Conservation (phyloP, 2,888 invertebrate genomes). For the Drosophila merina region DNA sequence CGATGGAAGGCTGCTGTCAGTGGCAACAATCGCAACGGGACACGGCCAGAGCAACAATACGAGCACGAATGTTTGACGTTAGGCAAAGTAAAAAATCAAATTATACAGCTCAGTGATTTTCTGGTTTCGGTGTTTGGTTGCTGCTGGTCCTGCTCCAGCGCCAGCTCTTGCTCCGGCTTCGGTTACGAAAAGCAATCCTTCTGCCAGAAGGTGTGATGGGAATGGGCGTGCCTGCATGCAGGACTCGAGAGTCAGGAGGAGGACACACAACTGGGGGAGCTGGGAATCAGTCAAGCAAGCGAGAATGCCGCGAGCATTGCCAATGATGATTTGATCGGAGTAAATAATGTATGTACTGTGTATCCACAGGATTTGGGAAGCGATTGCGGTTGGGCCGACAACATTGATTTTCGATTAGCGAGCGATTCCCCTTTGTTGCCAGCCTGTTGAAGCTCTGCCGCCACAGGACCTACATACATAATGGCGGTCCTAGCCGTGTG, state of each 20-base stretch:
- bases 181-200: slow-evolving; percentile 3
- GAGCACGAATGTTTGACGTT: slow-evolving; percentile 24
- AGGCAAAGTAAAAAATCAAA: slow-evolving; percentile 73
- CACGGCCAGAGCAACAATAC: slow-evolving; percentile 27
- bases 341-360: slow-evolving; percentile 63
- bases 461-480: slow-evolving; percentile 37
- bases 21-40: slow-evolving; percentile 13
- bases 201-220: slow-evolving; percentile 3
- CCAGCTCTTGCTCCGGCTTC: slow-evolving; percentile 6
- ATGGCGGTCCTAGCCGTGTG: slow-evolving; percentile 64
- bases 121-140: slow-evolving; percentile 71
- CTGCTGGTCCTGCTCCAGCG: neutral
- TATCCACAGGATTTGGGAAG: slow-evolving; percentile 34
- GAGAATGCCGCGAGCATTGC: slow-evolving; percentile 56
- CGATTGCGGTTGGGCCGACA: slow-evolving; percentile 48
- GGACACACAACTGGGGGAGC: slow-evolving; percentile 7
- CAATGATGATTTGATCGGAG: slow-evolving; percentile 69
- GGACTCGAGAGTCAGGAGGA: neutral
- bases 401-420: slow-evolving; percentile 77
- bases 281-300: slow-evolving; percentile 70
- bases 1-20: slow-evolving; percentile 7
- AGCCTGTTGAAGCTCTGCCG: slow-evolving; percentile 54
- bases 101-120: slow-evolving; percentile 83
- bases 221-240: neutral
- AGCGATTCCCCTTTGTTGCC: slow-evolving; percentile 16